Conservation (phyloP, 2,797 vertebrate species). For the Takifugu rubripes region DNA sequence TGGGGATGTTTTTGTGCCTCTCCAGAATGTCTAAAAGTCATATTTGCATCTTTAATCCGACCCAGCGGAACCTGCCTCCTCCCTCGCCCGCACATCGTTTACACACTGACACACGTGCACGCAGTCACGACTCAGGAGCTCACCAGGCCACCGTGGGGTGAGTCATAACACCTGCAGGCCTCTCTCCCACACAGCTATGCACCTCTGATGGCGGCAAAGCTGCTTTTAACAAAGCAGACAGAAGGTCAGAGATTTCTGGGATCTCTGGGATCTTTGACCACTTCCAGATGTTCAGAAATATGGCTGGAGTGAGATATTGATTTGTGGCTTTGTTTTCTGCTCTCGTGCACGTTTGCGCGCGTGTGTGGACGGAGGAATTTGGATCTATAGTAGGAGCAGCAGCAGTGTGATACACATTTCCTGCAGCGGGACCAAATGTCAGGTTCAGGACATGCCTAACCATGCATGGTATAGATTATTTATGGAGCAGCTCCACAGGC, state of each 20-base stretch:
- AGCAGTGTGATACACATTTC: too few species aligned
- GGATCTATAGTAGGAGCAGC: too few species aligned
- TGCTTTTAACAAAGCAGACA: slow-evolving; percentile 13
- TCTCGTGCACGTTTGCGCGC: slow-evolving; percentile 6
- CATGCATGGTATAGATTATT: too few species aligned
- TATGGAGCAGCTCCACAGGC: too few species aligned
- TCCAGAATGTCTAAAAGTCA: neutral
- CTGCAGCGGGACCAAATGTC: too few species aligned
- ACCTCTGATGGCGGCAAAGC: slow-evolving; percentile 8
- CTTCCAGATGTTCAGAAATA: slow-evolving; percentile 46
- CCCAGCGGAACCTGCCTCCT: neutral
- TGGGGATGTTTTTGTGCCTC: too few species aligned
- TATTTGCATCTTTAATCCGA: neutral
- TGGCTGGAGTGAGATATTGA: slow-evolving; percentile 11
- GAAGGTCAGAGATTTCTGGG: slow-evolving; percentile 11
- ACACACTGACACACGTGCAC: slow-evolving; percentile 17
- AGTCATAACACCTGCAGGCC: slow-evolving; percentile 45
- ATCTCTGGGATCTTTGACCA: slow-evolving; percentile 28
- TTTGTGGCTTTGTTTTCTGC: slow-evolving; percentile 24
- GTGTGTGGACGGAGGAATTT: slow-evolving; percentile 6
- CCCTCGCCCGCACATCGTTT: slow-evolving; percentile 11
- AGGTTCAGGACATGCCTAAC: too few species aligned
- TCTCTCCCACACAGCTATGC: slow-evolving; percentile 25
- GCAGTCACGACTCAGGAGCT: slow-evolving; percentile 38
- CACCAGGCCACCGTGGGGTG: slow-evolving; percentile 36